Percentiles rank a stretch among this genome's conserved stretches.
These are phyloP conservation scores for Hyposoter dolosus DNA, from an alignment of 2,888 invertebrate genomes.

Conservation along the genomic window DNA sequence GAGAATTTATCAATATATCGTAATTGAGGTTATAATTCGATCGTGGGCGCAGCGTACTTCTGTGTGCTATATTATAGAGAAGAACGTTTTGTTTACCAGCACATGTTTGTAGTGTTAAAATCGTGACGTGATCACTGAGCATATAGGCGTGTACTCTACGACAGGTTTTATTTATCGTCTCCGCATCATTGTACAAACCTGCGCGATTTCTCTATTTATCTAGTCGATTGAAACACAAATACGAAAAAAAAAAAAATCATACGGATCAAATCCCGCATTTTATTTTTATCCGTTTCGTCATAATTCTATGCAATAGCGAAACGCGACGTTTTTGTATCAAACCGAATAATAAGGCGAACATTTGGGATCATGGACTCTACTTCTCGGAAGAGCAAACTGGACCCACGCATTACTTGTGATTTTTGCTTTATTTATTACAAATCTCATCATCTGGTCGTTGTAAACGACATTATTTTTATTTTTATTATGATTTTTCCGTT, in stretches of 20 bases:
- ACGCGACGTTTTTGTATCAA: no score
- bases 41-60: conserved; percentile 40
- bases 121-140: conserved; percentile 50
- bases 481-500: not conserved
- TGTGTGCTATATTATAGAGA: conserved; percentile 2
- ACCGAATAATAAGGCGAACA: no score
- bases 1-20: conserved; percentile 33
- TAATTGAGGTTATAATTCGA: conserved; percentile 58
- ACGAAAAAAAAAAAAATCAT: not conserved
- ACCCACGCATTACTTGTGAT: no score
- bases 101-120: conserved; percentile 16
- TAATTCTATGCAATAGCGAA: no score
- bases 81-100: not conserved
- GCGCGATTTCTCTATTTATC: conserved; percentile 41
- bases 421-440: not conserved
- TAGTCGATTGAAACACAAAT: conserved; percentile 47
- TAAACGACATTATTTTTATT: not conserved
- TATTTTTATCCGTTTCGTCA: not conserved
- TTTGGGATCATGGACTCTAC: no score
- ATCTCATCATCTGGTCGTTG: not conserved
- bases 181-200: conserved; percentile 43
- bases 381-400: no score
- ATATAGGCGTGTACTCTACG: conserved; percentile 34
- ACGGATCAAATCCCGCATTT: not conserved
- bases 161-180: conserved; percentile 55